These are phyloP conservation scores for Chamaea fasciata DNA, from an alignment of 2,113 vertebrate species.

Conservation along the genomic window DNA sequence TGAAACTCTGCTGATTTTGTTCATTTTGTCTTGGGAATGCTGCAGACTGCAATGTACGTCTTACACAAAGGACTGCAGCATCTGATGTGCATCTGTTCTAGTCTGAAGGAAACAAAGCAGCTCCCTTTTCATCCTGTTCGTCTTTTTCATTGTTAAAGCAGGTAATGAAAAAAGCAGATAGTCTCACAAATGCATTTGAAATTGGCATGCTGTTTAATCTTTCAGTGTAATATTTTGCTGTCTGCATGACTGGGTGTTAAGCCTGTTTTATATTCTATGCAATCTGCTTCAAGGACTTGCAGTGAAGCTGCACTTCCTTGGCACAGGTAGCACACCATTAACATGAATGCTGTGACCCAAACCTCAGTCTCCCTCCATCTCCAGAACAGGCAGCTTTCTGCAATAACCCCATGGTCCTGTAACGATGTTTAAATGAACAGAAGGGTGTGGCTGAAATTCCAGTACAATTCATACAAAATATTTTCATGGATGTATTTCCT, in stretches of 20 bases:
- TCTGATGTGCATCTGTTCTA: constrained; percentile 22
- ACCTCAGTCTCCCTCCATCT: not conserved
- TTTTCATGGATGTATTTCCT: not conserved
- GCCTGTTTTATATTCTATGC: not conserved
- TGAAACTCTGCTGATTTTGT: not conserved
- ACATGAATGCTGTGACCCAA: not conserved
- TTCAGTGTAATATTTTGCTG: not conserved
- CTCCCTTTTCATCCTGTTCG: not conserved
- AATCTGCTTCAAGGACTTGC: not conserved
- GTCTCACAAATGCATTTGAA: not conserved
- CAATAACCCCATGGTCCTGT: not conserved
- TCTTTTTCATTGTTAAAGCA: constrained; percentile 16
- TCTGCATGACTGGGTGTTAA: not conserved
- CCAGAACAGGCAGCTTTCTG: not conserved
- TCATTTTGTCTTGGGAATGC: not conserved
- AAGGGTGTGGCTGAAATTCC: not conserved
- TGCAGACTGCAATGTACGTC: not conserved
- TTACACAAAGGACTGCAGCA: not conserved
- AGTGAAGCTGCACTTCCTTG: not conserved
- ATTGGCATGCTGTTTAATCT: not conserved
- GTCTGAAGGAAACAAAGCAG: constrained; percentile 15
- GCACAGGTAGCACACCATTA: not conserved
- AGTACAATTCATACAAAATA: not conserved
- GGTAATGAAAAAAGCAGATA: not conserved
- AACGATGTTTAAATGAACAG: not conserved